Evolutionary conservation across 2,888 invertebrate genomes (phyloP).

Genomic region (Malacosoma neustria): DNA sequence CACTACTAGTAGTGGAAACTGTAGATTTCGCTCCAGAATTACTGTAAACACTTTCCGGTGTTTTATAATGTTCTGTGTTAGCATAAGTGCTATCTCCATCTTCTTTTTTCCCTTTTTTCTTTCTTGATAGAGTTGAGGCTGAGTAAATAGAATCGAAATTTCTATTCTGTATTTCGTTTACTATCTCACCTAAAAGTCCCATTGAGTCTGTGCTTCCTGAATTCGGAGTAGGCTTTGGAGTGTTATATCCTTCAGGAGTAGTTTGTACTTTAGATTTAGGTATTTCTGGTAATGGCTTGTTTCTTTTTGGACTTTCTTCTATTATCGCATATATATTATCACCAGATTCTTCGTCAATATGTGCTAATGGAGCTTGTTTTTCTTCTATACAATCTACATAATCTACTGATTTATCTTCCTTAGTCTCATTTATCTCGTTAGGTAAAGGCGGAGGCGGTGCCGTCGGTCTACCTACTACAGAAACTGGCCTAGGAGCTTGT

Average conservation of each 20-base stretch:
- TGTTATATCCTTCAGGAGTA: constrained; percentile 65
- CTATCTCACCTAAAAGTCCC: constrained; percentile 89
- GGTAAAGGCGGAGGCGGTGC: constrained; percentile 85
- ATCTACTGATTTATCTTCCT: constrained; percentile 74
- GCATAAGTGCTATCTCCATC: constrained; percentile 74
- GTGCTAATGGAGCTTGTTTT: constrained; percentile 74
- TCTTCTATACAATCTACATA: constrained; percentile 89
- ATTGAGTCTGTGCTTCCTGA: constrained; percentile 80
- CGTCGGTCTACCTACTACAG: constrained; percentile 83
- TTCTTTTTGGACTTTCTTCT: constrained; percentile 80
- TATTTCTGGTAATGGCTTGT: constrained; percentile 49
- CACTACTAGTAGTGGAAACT: constrained; percentile 79
- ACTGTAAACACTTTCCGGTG: constrained; percentile 77
- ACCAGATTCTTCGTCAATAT: constrained; percentile 77
- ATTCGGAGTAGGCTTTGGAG: constrained; percentile 52
- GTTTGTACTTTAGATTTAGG: constrained; percentile 46
- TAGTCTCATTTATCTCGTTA: constrained; percentile 39
- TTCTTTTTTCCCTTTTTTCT: constrained; percentile 51
- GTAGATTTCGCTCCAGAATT: constrained; percentile 77
- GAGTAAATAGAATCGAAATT: constrained; percentile 93
- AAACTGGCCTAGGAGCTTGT: constrained; percentile 83
- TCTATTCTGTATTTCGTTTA: constrained; percentile 88
- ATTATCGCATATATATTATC: constrained; percentile 93
- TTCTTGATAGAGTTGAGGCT: constrained; percentile 80
- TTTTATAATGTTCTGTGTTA: constrained; percentile 75